Evolutionary conservation across 1,140 invertebrate species (phyloP), one percentile per base, ranked within the genome.

Genomic region (Diploscapter pachys): DNA sequence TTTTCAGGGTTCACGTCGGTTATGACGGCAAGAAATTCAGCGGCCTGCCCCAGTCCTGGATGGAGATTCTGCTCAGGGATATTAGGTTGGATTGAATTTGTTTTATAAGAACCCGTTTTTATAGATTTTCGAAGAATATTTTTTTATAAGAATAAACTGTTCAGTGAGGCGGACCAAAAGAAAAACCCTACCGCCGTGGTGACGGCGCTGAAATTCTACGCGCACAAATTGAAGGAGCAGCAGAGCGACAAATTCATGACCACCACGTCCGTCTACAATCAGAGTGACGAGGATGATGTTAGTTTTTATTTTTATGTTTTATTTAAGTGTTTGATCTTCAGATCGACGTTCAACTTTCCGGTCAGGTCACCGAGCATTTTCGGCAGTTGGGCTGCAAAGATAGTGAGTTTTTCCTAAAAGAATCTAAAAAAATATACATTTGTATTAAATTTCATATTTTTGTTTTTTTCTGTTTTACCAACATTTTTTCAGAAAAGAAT

Each of bases 1-100:
- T 11, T 66, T 70, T 6, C 73, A 71, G 75, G 68, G 76, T 86
- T 6, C 83, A 84, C 71, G 83, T 83, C n/a, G 81, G 82, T 3
- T 86, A 82, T 63, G 83, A 84, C 75, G 83, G 83, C 13, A 78
- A 85, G 76, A 82, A 81, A 61, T 84, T 86, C 63, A 76, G 76
- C 59, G 83, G 83, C 48, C 69, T 84, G 48, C 83, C 83, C 3
- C 76, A 83, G 63, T 72, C 80, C 11, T 84, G 83, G 83, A 76
- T 82, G 75, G 81, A 86, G n/a, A 77, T 85, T 55, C 72, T 82
- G 13, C 71, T 77, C 4, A 56, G 78, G 13, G 80, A 84, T 52
- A 80, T 82, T 5, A 82, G 75, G 82, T 84, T 75, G 49, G 8
- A 48, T 53, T 73, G 5, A 72, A 53, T 9, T 4, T n/a, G n/a